phyloP scores from a whole-genome alignment of 2,113 vertebrate species.

The Bos indicus region DNA sequence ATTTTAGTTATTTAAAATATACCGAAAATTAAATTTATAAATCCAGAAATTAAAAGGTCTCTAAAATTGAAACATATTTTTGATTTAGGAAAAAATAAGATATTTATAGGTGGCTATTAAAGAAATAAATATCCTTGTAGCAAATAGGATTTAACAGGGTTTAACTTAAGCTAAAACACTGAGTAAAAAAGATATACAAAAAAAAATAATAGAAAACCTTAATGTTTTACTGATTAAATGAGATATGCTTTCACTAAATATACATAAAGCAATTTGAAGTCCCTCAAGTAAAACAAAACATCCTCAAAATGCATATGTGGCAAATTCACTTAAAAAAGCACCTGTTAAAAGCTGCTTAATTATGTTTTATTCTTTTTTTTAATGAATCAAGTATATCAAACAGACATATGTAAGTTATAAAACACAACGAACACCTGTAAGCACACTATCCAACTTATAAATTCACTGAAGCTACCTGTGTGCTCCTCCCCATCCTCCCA shows the following conservation, averaged over 20 bases:
- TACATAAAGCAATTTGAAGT: not conserved
- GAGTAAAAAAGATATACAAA: not conserved
- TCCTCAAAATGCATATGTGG: not conserved
- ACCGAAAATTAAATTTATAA: slow-evolving; percentile 15
- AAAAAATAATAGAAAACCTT: not conserved
- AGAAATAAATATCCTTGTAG: not conserved
- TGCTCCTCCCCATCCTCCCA: not conserved
- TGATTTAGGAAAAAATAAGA: slow-evolving; percentile 17
- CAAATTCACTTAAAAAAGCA: not conserved
- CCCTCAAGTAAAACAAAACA: not conserved
- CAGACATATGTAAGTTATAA: not conserved
- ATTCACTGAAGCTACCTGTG: not conserved
- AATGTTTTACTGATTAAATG: not conserved
- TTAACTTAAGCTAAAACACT: slow-evolving; percentile 12
- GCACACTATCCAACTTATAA: not conserved
- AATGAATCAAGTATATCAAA: not conserved
- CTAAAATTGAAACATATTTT: slow-evolving; percentile 10
- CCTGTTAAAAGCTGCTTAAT: not conserved
- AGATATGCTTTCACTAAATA: slow-evolving; percentile 22
- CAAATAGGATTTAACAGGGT: not conserved
- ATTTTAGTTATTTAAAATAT: not conserved
- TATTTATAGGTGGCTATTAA: not conserved
- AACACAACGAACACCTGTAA: not conserved
- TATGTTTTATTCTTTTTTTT: not conserved
- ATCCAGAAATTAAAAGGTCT: not conserved